Conservation (phyloP, 2,113 vertebrate genomes). For the Caranx melampygus region DNA sequence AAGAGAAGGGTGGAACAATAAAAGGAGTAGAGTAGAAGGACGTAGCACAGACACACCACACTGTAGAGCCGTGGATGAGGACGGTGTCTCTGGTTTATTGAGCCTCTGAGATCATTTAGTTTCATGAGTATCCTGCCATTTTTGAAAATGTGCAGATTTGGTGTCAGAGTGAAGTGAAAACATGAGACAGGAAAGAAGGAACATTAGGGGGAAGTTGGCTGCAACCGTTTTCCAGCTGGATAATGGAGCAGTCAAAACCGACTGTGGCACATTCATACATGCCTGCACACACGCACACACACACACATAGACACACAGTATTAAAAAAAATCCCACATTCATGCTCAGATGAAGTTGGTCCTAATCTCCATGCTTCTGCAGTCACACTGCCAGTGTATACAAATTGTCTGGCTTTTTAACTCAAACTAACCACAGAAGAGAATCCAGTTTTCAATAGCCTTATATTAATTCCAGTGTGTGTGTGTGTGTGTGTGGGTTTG, state of each 20-base stretch:
- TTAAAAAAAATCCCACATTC: not conserved
- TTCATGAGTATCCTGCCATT: conserved; percentile 8
- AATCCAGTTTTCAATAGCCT: not conserved
- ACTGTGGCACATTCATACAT: conserved; percentile 22
- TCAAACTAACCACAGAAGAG: not conserved
- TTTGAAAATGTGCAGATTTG: conserved; percentile 25
- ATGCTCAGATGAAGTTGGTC: not conserved
- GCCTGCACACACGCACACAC: not conserved
- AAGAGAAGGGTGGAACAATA: conserved; percentile 13
- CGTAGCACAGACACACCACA: not conserved
- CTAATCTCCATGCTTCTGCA: not conserved
- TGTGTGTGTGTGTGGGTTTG: conserved; percentile 9
- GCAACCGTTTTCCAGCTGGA: conserved; percentile 24
- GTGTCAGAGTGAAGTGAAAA: not conserved
- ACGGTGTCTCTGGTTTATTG: conserved; percentile 7
- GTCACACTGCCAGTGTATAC: not conserved
- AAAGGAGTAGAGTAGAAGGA: not conserved
- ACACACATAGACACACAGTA: too few relatives aligned
- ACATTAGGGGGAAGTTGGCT: conserved; percentile 4
- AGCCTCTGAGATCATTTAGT: not conserved
- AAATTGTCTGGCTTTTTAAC: conserved; percentile 4
- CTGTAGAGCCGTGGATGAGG: not conserved
- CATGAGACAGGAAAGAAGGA: conserved; percentile 4
- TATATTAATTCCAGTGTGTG: conserved; percentile 12
- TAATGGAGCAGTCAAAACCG: conserved; percentile 30